Evolutionary conservation across 2,888 invertebrate genomes (phyloP).

Genomic region (Amphiduros pacificus): DNA sequence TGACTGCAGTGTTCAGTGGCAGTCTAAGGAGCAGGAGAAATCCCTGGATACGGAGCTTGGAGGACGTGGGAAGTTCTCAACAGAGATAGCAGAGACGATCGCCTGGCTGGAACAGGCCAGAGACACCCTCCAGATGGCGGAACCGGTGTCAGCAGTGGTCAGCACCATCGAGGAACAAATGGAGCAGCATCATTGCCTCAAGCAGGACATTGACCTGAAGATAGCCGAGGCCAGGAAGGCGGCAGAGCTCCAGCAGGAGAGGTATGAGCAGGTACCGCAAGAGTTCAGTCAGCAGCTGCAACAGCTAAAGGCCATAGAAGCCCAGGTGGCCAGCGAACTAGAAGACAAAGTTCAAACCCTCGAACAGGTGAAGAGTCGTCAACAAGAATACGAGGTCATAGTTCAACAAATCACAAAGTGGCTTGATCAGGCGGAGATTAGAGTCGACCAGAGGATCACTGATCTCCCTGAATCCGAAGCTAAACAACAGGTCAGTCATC

Average conservation of each 20-base stretch:
- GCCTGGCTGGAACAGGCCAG: constrained; percentile 39
- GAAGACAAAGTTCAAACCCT: not conserved
- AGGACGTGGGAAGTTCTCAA: constrained; percentile 40
- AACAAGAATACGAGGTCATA: not conserved
- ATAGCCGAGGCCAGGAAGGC: constrained; percentile 35
- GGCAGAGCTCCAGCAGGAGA: not conserved
- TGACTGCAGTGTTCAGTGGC: constrained; percentile 40
- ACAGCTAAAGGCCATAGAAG: not conserved
- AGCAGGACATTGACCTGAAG: constrained; percentile 41
- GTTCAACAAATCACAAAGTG: not conserved
- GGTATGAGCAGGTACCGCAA: no score
- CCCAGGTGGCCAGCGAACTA: not conserved
- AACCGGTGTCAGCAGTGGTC: constrained; percentile 30
- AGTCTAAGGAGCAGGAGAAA: constrained; percentile 36
- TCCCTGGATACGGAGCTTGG: constrained; percentile 41
- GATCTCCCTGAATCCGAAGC: no score
- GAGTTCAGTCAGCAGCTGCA: no score
- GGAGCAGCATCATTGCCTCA: constrained; percentile 32
- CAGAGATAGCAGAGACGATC: constrained; percentile 39
- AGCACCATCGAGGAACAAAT: not conserved
- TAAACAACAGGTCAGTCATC: no score
- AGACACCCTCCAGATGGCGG: constrained; percentile 30
- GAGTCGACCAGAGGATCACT: no score
- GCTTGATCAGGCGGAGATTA: no score
- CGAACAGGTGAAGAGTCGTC: not conserved